A percentile compares a stretch with the other conserved stretches of the same genome.
Conservation (phyloP, 2,888 invertebrate genomes). For the Nomada flava region DNA sequence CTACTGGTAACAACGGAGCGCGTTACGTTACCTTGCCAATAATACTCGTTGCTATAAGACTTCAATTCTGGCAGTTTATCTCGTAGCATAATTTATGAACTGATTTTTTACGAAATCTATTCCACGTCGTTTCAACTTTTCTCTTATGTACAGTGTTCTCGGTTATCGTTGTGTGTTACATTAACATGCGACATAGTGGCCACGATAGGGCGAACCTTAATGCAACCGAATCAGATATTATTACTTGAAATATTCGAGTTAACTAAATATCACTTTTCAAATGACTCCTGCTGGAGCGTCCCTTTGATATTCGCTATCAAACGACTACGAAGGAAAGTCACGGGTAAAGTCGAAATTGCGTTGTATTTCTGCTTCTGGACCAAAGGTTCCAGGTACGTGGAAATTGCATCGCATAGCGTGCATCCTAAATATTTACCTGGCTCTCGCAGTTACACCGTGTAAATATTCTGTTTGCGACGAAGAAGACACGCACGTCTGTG, state of each 20-base stretch:
- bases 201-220: too few species aligned
- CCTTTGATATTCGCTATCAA: too few species aligned
- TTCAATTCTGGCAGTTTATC: not conserved
- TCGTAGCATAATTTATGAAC: not conserved
- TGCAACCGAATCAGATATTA: too few species aligned
- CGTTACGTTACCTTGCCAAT: not conserved
- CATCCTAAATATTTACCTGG: constrained; percentile 74
- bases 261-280: constrained; percentile 32
- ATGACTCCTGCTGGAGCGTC: not conserved
- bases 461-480: constrained; percentile 71
- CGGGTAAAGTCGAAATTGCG: constrained; percentile 63
- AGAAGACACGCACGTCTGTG: constrained; percentile 67
- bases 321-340: constrained; percentile 54
- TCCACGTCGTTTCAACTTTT: too few species aligned
- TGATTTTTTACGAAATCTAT: not conserved
- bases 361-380: constrained; percentile 63
- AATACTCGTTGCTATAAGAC: not conserved
- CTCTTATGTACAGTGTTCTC: too few species aligned
- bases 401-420: constrained; percentile 70
- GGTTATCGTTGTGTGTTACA: too few species aligned
- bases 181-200: too few species aligned
- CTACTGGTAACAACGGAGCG: not conserved
- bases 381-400: constrained; percentile 43
- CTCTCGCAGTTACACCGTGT: constrained; percentile 70
- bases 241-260: constrained; percentile 1